Percentiles rank a stretch among this genome's conserved stretches.
Evolutionary conservation across 2,113 vertebrate species (phyloP).

Genomic region (Leptobrachium leishanense): DNA sequence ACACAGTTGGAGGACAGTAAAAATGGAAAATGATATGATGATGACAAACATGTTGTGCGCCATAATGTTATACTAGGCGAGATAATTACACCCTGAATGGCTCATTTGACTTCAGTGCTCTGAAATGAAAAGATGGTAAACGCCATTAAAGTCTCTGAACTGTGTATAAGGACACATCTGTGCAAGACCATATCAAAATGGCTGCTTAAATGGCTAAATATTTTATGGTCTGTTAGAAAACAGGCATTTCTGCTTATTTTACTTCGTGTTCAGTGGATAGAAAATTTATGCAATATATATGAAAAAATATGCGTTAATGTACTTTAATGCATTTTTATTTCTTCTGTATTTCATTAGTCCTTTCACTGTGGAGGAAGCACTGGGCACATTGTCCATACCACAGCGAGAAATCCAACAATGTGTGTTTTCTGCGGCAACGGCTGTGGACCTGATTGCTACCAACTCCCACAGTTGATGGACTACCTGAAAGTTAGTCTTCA

Average conservation of each 20-base stretch:
- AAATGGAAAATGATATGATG: slow-evolving; percentile 21
- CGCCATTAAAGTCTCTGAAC: slow-evolving; percentile 22
- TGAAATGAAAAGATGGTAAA: slow-evolving; percentile 37
- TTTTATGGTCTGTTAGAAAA: slow-evolving; percentile 16
- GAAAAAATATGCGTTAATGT: not conserved
- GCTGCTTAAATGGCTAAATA: slow-evolving; percentile 1
- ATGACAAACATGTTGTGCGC: slow-evolving; percentile 38
- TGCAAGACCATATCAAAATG: slow-evolving; percentile 21
- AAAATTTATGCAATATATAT: not conserved
- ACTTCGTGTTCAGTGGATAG: not conserved
- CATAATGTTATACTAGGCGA: slow-evolving; percentile 27
- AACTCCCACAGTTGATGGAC: too few species aligned
- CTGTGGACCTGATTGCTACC: too few species aligned
- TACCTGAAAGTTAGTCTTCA: too few species aligned
- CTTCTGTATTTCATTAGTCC: too few species aligned
- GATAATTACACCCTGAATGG: slow-evolving; percentile 40
- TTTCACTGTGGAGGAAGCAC: too few species aligned
- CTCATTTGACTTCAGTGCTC: slow-evolving; percentile 40
- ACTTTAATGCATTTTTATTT: not conserved
- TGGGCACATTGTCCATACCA: too few species aligned
- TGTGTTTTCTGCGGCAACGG: too few species aligned
- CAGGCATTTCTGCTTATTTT: slow-evolving; percentile 26
- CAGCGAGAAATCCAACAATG: too few species aligned
- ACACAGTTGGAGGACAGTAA: slow-evolving; percentile 37
- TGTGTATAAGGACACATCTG: slow-evolving; percentile 31